Conservation (phyloP, 2,888 invertebrate species). For the Laothoe populi region DNA sequence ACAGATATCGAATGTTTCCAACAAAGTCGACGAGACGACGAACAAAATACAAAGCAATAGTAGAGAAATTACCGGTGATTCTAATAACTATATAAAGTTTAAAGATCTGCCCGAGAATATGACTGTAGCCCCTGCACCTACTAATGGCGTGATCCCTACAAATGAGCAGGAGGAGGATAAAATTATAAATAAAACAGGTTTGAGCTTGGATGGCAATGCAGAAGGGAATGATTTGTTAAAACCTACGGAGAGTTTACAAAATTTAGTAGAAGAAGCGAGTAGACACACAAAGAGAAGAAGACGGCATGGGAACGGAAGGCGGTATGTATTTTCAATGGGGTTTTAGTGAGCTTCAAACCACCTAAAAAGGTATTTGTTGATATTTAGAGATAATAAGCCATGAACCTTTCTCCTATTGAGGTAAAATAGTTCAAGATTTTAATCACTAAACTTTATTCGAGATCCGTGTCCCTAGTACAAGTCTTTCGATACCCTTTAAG, state of each 20-base stretch:
- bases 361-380: neutral
- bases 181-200: slow-evolving; percentile 57
- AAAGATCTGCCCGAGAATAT: slow-evolving; percentile 76
- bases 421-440: no score
- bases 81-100: slow-evolving; percentile 73
- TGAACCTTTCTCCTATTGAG: no score
- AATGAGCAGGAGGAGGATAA: slow-evolving; percentile 71
- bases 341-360: no score
- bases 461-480: no score
- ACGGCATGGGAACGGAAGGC: slow-evolving; percentile 74
- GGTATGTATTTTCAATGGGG: slow-evolving; percentile 58
- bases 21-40: slow-evolving; percentile 77
- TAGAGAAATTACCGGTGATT: slow-evolving; percentile 81
- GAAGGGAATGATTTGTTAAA: slow-evolving; percentile 63
- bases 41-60: slow-evolving; percentile 84
- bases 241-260: slow-evolving; percentile 75
- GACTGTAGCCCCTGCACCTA: slow-evolving; percentile 76
- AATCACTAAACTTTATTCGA: no score
- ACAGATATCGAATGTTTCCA: slow-evolving; percentile 67
- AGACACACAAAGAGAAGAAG: slow-evolving; percentile 63
- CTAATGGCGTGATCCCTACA: slow-evolving; percentile 71
- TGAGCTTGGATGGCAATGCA: slow-evolving; percentile 54
- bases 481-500: no score
- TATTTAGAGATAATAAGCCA: neutral
- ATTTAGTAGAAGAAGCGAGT: slow-evolving; percentile 58